Evolutionary conservation across 2,797 vertebrate species (phyloP).

Genomic region (Enteromius mattozi): DNA sequence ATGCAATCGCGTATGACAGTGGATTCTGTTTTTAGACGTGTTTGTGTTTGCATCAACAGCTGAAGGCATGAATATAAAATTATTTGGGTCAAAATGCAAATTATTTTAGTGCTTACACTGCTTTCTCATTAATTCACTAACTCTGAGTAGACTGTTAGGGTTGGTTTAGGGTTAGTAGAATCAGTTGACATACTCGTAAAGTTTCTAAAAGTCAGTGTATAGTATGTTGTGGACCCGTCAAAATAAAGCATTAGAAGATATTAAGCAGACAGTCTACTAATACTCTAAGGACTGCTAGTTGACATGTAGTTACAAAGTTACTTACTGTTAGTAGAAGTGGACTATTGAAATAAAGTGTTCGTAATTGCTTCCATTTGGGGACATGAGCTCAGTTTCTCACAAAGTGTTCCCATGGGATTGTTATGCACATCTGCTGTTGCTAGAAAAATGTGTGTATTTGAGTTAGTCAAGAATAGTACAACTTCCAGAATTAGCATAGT

Average conservation of each 20-base stretch:
- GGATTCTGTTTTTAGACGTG: not conserved
- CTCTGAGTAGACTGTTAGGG: no score
- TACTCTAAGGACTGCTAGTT: no score
- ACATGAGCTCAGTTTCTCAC: not conserved
- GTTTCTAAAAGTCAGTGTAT: no score
- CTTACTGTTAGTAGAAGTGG: no score
- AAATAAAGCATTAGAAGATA: no score
- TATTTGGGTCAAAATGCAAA: conserved; percentile 4
- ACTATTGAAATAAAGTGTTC: not conserved
- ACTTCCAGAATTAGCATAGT: not conserved
- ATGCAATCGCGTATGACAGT: not conserved
- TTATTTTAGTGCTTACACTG: not conserved
- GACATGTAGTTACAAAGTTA: no score
- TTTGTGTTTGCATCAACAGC: not conserved
- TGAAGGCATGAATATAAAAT: not conserved
- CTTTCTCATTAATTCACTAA: no score
- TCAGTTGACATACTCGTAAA: no score
- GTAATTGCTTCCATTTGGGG: not conserved
- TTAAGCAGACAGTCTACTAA: no score
- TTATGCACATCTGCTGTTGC: conserved; percentile 31
- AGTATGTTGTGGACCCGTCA: no score
- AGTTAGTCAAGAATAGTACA: not conserved
- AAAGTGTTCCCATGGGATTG: conserved; percentile 8
- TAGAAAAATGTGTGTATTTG: not conserved
- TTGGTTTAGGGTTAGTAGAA: no score